Base-by-base conservation (phyloP, 1,140 invertebrate species). In the Drosophila sechellia region DNA sequence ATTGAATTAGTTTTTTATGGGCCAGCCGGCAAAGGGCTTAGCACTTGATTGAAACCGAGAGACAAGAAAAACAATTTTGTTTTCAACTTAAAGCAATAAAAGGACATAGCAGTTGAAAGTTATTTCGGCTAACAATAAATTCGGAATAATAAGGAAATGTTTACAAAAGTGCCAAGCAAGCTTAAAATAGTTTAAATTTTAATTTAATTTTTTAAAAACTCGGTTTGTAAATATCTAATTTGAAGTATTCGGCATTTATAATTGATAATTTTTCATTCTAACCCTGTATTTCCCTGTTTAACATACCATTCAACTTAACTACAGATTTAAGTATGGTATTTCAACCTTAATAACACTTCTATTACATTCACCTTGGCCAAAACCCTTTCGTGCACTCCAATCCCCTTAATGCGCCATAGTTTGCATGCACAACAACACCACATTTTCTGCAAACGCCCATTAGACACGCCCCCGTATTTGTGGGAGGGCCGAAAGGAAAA, bases 1-100 rank as follows among this genome's bases (percentile, higher is more conserved):
- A 65, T 68, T 53, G 60, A 65, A 68, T 68, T 68, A 43, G 60
- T 52, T 71, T 69, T 71, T 72, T 61, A 63, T 72, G 49, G 43
- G 15, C 11, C 34, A 27, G 12, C 27, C 35, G 11, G 27, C 20
- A 27, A 12, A 35, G 64, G 63, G 45, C 45, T 49, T 31, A 68
- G 37, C 45, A 35, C 10, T 65, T 68, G 60, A 68, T 68, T 68
- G 64, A 68, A 68, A 68, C 20, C 11, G 60, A 42, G 25, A 50
- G 46, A 31, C 59, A 53, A 65, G 39, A 68, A 65, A 37, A 42
- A 25, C 15, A n/a, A 37, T 43, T 43, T 65, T 42, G 37, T 37
- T 65, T 40, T 10, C 0, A 68, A 53, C 46, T 56, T 46, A 12
- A 34, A 15, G 50, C 43, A 13, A 70, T 70, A 56, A 73, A 73